Base-by-base conservation (phyloP, 2,113 vertebrate genomes). In the Ciconia stormi region DNA sequence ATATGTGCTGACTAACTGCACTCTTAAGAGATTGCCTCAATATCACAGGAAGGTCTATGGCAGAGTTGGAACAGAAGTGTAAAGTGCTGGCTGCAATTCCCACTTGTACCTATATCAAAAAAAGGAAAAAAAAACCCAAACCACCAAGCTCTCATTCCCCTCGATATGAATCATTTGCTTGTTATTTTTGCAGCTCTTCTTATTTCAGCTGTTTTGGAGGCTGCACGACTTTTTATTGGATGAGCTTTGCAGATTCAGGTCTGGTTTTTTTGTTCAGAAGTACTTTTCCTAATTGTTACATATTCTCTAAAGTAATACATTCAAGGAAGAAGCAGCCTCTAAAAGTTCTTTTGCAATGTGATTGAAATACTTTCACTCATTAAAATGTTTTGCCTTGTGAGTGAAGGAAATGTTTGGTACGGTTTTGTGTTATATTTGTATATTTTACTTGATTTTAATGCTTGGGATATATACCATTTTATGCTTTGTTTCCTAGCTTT, bases 51-150 rank as follows among this genome's bases (percentile, higher is more conserved):
- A 82, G 0, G 22, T 84, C 90, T 74, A 22, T 30, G 70, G 19
- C 30, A 85, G 29, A 63, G 29, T 21, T 87, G 69, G 52, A 94
- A 87, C 30, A 81, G 72, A 91, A 87, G 63, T 62, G 27, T 73
- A 42, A 94, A 97, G 73, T 58, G 46, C 52, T 87, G 32, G 15
- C 29, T 95, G n/a, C 49, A 87, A 93, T 87, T 93, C 88, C 56
- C 70, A 79, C 29, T 67, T 82, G 32, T 3, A 22, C 4, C 26
- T 92, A 93, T 94, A 73, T 30, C 27, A 71, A 47, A 80, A 47
- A 25, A 0, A 1, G 0, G 10, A 27, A 16, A 9, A 2, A 55
- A 25, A 4, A 21, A 14, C 0, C 2, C 11, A 72, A 73, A 21
- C 18, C 20, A 55, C 34, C 16, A 70, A 74, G 22, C 5, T 47